Evolutionary conservation across 2,113 vertebrate species (phyloP).

Genomic region (Silurus glanis): DNA sequence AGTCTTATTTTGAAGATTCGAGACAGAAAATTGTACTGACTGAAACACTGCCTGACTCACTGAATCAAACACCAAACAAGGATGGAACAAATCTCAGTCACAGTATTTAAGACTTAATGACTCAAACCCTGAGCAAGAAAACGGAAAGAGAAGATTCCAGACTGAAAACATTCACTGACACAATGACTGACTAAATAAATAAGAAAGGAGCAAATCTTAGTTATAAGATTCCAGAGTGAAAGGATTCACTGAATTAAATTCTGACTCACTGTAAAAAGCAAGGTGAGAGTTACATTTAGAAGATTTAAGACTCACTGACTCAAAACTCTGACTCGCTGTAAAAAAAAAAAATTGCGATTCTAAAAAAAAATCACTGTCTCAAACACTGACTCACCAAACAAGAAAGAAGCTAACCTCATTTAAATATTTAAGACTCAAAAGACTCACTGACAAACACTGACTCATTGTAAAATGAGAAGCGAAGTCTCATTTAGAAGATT

Average conservation of each 20-base stretch:
- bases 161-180: not conserved
- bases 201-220: not conserved
- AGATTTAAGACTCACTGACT: not conserved
- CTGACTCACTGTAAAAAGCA: not conserved
- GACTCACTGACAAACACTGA: not conserved
- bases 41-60: no score
- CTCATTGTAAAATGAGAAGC: not conserved
- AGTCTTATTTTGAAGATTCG: not conserved
- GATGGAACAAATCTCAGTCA: no score
- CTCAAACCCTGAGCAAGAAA: no score
- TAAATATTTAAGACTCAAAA: not conserved
- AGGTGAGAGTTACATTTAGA: not conserved
- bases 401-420: not conserved
- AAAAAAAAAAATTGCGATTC: not conserved
- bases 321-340: not conserved
- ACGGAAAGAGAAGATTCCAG: no score
- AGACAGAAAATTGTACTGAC: no score
- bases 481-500: not conserved
- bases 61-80: no score
- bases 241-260: not conserved
- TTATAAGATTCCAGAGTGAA: not conserved
- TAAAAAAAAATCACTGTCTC: not conserved
- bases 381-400: not conserved
- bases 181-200: not conserved
- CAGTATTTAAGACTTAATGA: no score